These are phyloP conservation scores for Sternarchorhynchus goeldii DNA, from an alignment of 2,797 vertebrate species.

Conservation along the genomic window DNA sequence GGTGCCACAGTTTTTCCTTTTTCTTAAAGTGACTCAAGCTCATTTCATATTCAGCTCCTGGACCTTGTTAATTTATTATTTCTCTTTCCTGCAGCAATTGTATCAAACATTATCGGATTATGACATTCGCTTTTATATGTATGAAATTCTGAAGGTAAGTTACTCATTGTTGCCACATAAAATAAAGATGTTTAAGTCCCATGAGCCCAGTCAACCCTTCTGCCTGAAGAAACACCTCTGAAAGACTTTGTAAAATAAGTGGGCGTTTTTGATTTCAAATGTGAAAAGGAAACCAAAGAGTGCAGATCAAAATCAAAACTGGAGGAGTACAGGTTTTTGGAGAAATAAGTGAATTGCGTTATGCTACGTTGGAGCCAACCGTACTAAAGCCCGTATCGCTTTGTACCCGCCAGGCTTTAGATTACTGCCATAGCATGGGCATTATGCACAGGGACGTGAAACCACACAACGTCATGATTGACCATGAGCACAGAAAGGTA, in stretches of 20 bases:
- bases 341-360: background rate
- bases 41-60: background rate
- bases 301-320: background rate
- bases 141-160: conserved; percentile 84
- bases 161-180: background rate
- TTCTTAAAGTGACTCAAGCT: no score
- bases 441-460: conserved; percentile 99
- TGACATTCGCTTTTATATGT: conserved; percentile 88
- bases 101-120: conserved; percentile 86
- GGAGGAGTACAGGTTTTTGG: background rate
- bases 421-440: conserved; percentile 99
- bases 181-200: background rate
- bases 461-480: conserved; percentile 99
- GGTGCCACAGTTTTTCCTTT: no score
- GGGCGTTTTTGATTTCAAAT: background rate
- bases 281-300: background rate
- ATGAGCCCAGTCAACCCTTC: background rate
- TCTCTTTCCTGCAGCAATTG: conserved; percentile 75
- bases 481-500: conserved; percentile 99
- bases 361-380: background rate
- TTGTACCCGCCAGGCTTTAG: conserved; percentile 81
- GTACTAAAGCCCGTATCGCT: background rate
- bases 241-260: no score
- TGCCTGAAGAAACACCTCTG: background rate
- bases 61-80: background rate